Percentiles rank a stretch among this genome's conserved stretches.
Conservation (phyloP, 1,140 invertebrate species). For the Chelonus insularis region DNA sequence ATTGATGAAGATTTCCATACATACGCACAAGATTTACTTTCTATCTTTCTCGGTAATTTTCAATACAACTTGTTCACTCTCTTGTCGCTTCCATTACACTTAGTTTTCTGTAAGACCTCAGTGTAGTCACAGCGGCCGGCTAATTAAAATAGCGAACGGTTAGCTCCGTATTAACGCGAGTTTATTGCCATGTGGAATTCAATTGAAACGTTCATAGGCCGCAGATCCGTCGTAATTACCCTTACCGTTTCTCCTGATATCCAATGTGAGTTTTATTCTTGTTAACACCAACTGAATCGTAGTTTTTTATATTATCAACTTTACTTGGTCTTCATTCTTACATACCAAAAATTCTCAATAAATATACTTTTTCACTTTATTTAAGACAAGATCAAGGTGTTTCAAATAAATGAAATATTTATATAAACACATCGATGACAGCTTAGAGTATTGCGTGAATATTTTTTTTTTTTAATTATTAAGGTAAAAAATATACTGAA, state of each 20-base stretch:
- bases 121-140: constrained; percentile 32
- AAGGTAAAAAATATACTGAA: no score
- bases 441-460: no score
- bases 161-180: constrained; percentile 51
- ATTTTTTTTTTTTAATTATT: no score
- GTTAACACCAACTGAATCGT: constrained; percentile 21
- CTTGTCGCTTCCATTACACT: background rate
- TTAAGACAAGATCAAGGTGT: no score
- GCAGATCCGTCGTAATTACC: constrained; percentile 24
- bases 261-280: constrained; percentile 26
- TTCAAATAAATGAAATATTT: constrained; percentile 4
- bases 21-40: no score
- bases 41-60: no score
- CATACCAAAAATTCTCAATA: no score
- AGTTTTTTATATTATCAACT: background rate
- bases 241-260: constrained; percentile 30
- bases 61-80: background rate
- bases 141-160: constrained; percentile 57
- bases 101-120: background rate
- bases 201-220: constrained; percentile 44
- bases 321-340: no score
- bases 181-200: constrained; percentile 52
- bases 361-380: no score
- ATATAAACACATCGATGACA: no score
- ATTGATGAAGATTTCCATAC: no score